Percentiles rank a stretch among this genome's conserved stretches.
These are phyloP conservation scores for Morpho achilles DNA, from an alignment of 2,888 invertebrate species.

Conservation along the genomic window DNA sequence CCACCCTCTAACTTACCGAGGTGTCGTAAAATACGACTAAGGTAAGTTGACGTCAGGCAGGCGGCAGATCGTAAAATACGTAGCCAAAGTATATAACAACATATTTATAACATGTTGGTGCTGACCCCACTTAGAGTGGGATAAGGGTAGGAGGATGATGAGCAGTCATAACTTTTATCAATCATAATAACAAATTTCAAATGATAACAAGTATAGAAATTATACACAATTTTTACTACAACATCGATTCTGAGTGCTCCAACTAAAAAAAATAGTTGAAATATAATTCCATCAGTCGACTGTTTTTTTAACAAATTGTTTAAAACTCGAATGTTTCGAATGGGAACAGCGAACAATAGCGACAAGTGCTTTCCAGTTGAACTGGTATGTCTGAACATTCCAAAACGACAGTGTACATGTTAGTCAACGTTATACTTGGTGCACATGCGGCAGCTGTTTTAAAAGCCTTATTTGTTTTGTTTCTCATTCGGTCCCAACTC, in stretches of 20 bases:
- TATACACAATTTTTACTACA: no score
- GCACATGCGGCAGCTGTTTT: constrained; percentile 44
- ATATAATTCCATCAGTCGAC: background rate
- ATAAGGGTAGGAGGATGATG: no score
- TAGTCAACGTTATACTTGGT: constrained; percentile 37
- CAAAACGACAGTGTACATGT: constrained; percentile 40
- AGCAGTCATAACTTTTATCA: no score
- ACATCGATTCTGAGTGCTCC: background rate
- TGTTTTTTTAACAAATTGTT: constrained; percentile 11
- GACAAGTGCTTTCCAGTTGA: constrained; percentile 32
- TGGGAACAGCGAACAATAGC: constrained; percentile 33
- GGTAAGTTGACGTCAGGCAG: no score
- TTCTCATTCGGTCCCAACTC: constrained; percentile 25
- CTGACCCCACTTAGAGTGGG: no score
- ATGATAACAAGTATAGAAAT: no score
- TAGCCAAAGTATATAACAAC: no score
- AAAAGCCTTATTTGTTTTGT: constrained; percentile 44
- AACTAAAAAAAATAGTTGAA: background rate
- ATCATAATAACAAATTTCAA: no score
- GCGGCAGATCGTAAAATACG: no score
- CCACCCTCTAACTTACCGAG: no score
- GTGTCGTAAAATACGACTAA: no score
- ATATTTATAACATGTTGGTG: no score
- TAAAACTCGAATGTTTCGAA: constrained; percentile 24
- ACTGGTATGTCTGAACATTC: constrained; percentile 37